Percentiles rank a stretch among this genome's conserved stretches.
These are phyloP conservation scores for Sinopyrophorus schimmeli DNA, from an alignment of 2,888 invertebrate genomes.

Conservation along the genomic window DNA sequence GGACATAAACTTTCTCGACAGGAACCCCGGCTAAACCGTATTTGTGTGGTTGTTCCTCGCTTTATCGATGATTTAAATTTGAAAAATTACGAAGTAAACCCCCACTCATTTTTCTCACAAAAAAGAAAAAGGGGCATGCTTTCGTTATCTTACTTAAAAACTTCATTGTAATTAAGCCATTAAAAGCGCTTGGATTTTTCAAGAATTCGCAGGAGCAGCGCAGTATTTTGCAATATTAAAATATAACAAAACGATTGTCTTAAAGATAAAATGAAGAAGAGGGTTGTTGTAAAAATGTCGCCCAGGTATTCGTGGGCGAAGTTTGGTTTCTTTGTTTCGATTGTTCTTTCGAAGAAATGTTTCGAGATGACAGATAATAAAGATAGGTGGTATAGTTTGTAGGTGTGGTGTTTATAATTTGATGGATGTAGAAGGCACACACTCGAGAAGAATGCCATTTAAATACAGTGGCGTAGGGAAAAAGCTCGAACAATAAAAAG, in stretches of 20 bases:
- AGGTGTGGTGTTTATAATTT: constrained; percentile 22
- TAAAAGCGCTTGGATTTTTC: no score
- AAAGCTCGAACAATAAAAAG: no score
- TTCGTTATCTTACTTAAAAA: no score
- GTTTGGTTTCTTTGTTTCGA: constrained; percentile 20
- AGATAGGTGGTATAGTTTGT: constrained; percentile 13
- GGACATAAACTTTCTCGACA: constrained; percentile 39
- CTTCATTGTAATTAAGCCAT: no score
- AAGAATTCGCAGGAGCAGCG: no score
- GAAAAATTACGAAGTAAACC: no score
- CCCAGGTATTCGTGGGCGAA: constrained; percentile 20
- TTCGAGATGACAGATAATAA: constrained; percentile 16
- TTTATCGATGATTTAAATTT: neutral
- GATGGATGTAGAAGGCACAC: constrained; percentile 15
- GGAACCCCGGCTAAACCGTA: constrained; percentile 18
- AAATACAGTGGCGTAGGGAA: no score
- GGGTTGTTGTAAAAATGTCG: constrained; percentile 18
- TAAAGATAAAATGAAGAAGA: no score
- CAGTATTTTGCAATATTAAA: no score
- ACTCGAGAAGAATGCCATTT: constrained; percentile 2
- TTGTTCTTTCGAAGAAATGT: constrained; percentile 4
- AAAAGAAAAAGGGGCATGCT: neutral
- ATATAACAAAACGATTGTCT: no score
- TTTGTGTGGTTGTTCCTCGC: constrained; percentile 13
- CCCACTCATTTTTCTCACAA: no score